phyloP scores from a whole-genome alignment of 1,140 invertebrate species.

The Drosophila erecta region DNA sequence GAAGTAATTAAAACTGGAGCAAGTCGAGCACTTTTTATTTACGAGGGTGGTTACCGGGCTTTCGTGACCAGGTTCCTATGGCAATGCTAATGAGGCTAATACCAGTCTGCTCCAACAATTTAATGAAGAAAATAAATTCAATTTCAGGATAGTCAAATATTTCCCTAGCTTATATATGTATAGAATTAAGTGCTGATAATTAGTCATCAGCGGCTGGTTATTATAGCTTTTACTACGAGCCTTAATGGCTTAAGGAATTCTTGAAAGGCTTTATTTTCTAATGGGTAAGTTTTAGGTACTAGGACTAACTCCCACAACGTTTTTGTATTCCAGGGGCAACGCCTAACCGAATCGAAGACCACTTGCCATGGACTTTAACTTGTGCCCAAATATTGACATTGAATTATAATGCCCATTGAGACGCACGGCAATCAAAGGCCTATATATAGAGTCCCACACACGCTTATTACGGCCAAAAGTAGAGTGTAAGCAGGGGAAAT shows the following conservation, averaged over 20 bases:
- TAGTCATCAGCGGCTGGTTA: conserved; percentile 27
- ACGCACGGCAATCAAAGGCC: conserved; percentile 47
- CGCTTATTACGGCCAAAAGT: conserved; percentile 21
- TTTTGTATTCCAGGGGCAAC: not conserved
- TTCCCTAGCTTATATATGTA: conserved; percentile 2
- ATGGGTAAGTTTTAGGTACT: not conserved
- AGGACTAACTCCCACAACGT: too few species aligned
- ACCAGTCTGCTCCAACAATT: conserved; percentile 11
- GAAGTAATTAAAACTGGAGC: conserved; percentile 71
- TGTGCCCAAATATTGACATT: conserved; percentile 71
- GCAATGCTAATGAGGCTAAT: conserved; percentile 47
- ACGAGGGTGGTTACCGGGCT: conserved; percentile 14
- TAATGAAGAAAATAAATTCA: conserved; percentile 8
- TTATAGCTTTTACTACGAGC: not conserved
- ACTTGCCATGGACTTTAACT: conserved; percentile 18
- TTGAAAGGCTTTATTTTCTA: not conserved
- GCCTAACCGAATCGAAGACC: conserved; percentile 5
- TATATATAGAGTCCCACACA: conserved; percentile 31
- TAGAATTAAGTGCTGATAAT: conserved; percentile 24
- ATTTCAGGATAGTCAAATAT: conserved; percentile 23
- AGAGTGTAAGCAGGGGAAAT: conserved; percentile 22
- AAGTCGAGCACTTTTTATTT: conserved; percentile 28
- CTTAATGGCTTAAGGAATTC: conserved; percentile 1
- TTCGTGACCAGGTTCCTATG: conserved; percentile 31
- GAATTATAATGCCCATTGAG: conserved; percentile 69